Percentiles rank a stretch among this genome's conserved stretches.
Evolutionary conservation across 1,140 invertebrate species (phyloP).

Genomic region (Coenobita brevimanus): DNA sequence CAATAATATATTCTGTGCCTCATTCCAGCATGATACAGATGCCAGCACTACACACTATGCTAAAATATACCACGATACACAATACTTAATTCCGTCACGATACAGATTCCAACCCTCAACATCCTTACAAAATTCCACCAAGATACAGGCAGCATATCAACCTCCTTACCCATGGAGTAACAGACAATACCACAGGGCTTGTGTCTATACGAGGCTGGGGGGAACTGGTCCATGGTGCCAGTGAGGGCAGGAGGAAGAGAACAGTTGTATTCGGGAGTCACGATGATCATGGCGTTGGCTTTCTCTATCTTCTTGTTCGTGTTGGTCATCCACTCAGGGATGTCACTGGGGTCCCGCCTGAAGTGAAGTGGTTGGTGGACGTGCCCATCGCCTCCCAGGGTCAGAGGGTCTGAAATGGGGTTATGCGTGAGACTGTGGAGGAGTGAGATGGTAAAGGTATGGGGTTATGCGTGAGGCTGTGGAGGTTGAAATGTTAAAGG

Average conservation of each 20-base stretch:
- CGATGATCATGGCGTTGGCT: slow-evolving; percentile 75
- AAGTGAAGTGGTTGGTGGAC: slow-evolving; percentile 72
- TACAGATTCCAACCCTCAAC: too few relatives aligned
- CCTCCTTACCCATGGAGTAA: slow-evolving; percentile 73
- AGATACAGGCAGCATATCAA: too few relatives aligned
- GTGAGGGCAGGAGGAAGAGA: slow-evolving; percentile 74
- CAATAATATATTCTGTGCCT: too few relatives aligned
- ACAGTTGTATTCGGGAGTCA: slow-evolving; percentile 76
- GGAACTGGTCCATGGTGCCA: slow-evolving; percentile 76
- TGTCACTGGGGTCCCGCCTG: slow-evolving; percentile 71
- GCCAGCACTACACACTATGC: too few relatives aligned
- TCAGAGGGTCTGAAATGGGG: slow-evolving; percentile 53
- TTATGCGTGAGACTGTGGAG: too few relatives aligned
- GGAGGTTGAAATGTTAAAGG: too few relatives aligned
- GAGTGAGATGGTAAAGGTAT: too few relatives aligned
- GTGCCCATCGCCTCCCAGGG: slow-evolving; percentile 40
- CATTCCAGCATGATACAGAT: too few relatives aligned
- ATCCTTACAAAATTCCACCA: too few relatives aligned
- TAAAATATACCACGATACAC: too few relatives aligned
- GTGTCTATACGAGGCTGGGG: slow-evolving; percentile 72
- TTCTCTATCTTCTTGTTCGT: slow-evolving; percentile 71
- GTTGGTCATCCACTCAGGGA: slow-evolving; percentile 73
- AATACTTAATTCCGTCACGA: too few relatives aligned
- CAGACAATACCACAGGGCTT: slow-evolving; percentile 75
- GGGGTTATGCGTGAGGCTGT: too few relatives aligned